Evolutionary conservation across 2,113 vertebrate genomes (phyloP), one percentile per base, ranked within the genome.

Genomic region (Prietella phreatophila): DNA sequence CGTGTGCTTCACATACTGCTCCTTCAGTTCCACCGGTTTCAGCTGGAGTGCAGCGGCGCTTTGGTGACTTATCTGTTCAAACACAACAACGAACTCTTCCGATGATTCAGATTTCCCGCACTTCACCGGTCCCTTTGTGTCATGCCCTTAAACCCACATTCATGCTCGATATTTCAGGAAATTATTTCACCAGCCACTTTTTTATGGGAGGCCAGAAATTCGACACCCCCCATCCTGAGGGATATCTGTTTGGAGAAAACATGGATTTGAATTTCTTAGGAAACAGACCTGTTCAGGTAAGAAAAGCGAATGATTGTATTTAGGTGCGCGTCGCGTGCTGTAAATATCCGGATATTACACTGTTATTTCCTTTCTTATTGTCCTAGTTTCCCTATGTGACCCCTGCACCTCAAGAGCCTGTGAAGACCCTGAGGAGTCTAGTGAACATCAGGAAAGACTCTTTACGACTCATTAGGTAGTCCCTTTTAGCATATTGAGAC

Each of bases 131-230:
- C 20, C 0, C 17, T 30, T 78, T 78, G 56, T 50, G 5, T 79
- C 17, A 30, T 30, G 27, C 20, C 8, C 17, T 17, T 75, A 17
- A 85, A 7, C 27, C 42, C 42, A 53, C 7, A 19, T 67, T n/a
- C 20, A 56, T 14, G 47, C 11, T 86, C 4, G 53, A 30, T 17
- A 39, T 82, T 56, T 82, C 56, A 99, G 99, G 99, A 88, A 99
- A 98, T 95, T 99, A 99, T 93, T 99, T 99, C 92, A 98, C 99
- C 5, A 99, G 97, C 58, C 98, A 99, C 92, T 99, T 99, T 89
- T 99, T 99, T 92, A 99, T 99, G 99, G 99, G 99, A 91, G 99
- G 99, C 0, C 98, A 99, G 94, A 99, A 99, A 93, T 99, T 99
- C 65, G 99, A 99, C 93, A 99, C 97, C 0, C 98, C 98, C 0